Conservation (phyloP, 2,797 vertebrate species). For the Brachyrhaphis roseni region DNA sequence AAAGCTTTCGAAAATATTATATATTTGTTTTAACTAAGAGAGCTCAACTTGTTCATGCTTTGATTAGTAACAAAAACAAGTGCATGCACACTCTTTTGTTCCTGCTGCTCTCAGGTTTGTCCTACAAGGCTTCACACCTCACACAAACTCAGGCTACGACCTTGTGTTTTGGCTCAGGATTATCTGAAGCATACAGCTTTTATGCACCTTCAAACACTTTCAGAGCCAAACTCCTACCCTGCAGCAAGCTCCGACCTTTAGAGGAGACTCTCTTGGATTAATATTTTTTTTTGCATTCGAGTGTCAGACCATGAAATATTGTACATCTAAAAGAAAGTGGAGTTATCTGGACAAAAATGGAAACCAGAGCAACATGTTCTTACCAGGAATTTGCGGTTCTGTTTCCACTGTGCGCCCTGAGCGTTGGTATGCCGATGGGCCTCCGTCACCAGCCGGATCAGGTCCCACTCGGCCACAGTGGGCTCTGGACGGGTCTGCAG, state of each 20-base stretch:
- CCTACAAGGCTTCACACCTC: not conserved
- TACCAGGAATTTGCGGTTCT: slow-evolving; percentile 94
- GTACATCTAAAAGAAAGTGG: not conserved
- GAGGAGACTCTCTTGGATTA: not conserved
- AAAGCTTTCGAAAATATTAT: not conserved
- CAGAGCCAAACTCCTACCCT: not conserved
- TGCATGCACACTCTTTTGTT: not conserved
- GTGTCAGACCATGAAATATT: not conserved
- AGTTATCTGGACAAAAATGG: not conserved
- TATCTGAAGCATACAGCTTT: not conserved
- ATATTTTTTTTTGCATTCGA: not conserved
- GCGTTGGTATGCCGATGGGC: slow-evolving; percentile 97
- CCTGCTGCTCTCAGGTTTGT: not conserved
- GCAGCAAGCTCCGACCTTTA: not conserved
- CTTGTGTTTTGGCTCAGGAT: not conserved
- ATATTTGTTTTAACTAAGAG: not conserved
- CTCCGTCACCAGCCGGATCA: slow-evolving; percentile 94
- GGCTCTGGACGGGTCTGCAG: slow-evolving; percentile 95
- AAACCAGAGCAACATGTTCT: slow-evolving; percentile 37
- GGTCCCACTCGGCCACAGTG: slow-evolving; percentile 92
- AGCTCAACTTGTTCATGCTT: not conserved
- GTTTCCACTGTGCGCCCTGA: slow-evolving; percentile 98
- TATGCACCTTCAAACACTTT: not conserved
- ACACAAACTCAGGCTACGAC: not conserved
- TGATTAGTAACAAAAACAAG: not conserved